Evolutionary conservation across 2,888 invertebrate genomes (phyloP), one percentile per base, ranked within the genome.

Genomic region (Drosophila vallismaia): DNA sequence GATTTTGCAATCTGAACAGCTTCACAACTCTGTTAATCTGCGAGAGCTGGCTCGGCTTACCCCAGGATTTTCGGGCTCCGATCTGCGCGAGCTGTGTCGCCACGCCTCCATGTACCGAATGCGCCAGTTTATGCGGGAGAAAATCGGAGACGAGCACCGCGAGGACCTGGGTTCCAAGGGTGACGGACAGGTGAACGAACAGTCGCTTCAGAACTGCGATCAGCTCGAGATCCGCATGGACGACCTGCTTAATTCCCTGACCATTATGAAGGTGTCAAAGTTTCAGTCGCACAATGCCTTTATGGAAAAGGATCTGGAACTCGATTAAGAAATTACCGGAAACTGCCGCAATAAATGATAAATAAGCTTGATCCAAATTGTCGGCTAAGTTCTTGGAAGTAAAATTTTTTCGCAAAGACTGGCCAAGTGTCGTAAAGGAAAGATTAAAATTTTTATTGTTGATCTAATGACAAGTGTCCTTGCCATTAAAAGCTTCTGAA

Each of bases 31-130:
- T 72, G 94, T 98, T 29, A 95, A 97, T 88, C 93, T 94, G 63
- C 91, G 91, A 28, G 93, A 92, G 1, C 90, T 99, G 46, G 95
- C 97, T 0, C 92, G 92, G 44, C 88, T 94, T 24, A 96, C 98
- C 0, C 96, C 96, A n/a, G 96, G 95, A 0, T 98, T 97, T 92
- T 98, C 98, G 0, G 98, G 98, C 0, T 98, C 98, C 0, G 99
- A 99, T 92, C 93, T 99, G 56, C 94, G 95, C 83, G 97, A 97
- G 92, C 92, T 98, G 79, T 99, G 98, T 85, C 94, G 98, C 0
- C 95, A 95, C 90, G 98, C 98, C 0, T 97, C 98, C 14, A 95
- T 98, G 31, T 96, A 95, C 92, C 93, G 97, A 55, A 95, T 98
- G 64, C 92, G 97, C 29, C 96, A 97, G 86, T 95, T 93, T 81